phyloP scores from a whole-genome alignment of 2,888 invertebrate species.

The Dicyrtomina minuta region DNA sequence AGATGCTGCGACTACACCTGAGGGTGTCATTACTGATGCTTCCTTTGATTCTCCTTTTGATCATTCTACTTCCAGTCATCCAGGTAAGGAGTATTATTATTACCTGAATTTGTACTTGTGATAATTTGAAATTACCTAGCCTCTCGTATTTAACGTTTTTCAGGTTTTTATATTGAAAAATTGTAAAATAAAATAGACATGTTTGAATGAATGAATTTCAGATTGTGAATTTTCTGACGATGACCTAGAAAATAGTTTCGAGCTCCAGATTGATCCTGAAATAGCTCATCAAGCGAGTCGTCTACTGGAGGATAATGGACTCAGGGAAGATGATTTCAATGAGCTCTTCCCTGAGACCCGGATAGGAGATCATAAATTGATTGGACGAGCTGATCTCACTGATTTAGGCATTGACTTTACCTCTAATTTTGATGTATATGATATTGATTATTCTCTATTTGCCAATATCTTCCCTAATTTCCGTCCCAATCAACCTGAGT shows the following conservation, averaged over 20 bases:
- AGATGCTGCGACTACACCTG: slow-evolving; percentile 43
- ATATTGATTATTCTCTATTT: slow-evolving; percentile 52
- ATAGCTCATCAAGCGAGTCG: slow-evolving; percentile 67
- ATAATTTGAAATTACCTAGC: too few species aligned
- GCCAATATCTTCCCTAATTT: slow-evolving; percentile 49
- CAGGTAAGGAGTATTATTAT: slow-evolving; percentile 37
- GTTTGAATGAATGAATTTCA: slow-evolving; percentile 31
- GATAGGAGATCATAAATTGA: slow-evolving; percentile 45
- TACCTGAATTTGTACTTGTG: background rate
- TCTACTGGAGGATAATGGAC: slow-evolving; percentile 68
- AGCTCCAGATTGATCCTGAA: slow-evolving; percentile 64
- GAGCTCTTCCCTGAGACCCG: slow-evolving; percentile 69
- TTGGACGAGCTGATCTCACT: slow-evolving; percentile 43
- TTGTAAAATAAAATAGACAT: too few species aligned
- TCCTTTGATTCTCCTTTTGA: slow-evolving; percentile 52
- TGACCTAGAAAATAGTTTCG: slow-evolving; percentile 62
- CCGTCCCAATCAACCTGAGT: slow-evolving; percentile 46
- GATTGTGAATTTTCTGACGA: slow-evolving; percentile 59
- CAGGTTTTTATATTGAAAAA: background rate
- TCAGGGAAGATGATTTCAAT: slow-evolving; percentile 78
- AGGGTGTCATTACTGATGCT: slow-evolving; percentile 49
- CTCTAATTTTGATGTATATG: slow-evolving; percentile 46
- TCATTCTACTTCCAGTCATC: slow-evolving; percentile 51
- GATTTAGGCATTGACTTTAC: slow-evolving; percentile 51
- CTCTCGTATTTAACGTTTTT: too few species aligned